phyloP scores from a whole-genome alignment of 2,888 invertebrate genomes.

The Lepidochitona cinerea region DNA sequence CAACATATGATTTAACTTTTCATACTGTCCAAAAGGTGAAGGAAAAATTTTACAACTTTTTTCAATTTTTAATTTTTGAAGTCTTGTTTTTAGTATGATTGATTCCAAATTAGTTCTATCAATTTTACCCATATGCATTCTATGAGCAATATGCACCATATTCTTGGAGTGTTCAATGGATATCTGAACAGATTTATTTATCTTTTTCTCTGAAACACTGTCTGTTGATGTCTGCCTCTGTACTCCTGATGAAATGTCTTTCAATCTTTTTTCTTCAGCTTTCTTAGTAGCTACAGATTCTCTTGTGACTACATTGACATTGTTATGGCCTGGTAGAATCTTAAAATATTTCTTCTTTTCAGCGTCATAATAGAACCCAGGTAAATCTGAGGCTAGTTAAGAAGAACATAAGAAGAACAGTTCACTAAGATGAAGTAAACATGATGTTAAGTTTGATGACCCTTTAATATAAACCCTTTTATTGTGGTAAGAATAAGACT shows the following conservation, averaged over 20 bases:
- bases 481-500: too few relatives aligned
- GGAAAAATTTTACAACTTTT: conserved; percentile 13
- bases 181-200: not conserved
- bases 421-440: too few relatives aligned
- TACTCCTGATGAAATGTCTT: conserved; percentile 41
- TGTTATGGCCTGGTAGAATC: conserved; percentile 53
- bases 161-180: not conserved
- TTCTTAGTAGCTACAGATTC: conserved; percentile 48
- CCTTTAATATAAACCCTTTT: too few relatives aligned
- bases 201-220: not conserved
- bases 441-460: too few relatives aligned
- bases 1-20: conserved; percentile 47
- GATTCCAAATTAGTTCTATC: not conserved
- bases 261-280: conserved; percentile 42
- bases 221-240: not conserved
- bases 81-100: conserved; percentile 1
- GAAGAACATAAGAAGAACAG: too few relatives aligned
- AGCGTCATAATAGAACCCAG: conserved; percentile 64
- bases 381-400: conserved; percentile 47
- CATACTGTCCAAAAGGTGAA: conserved; percentile 19
- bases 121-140: conserved; percentile 12
- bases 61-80: conserved; percentile 14
- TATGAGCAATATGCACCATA: conserved; percentile 11
- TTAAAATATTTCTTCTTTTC: conserved; percentile 63
- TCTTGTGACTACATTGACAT: conserved; percentile 43